Evolutionary conservation across 2,113 vertebrate genomes (phyloP).

Genomic region (Neotragus pygmaeus): DNA sequence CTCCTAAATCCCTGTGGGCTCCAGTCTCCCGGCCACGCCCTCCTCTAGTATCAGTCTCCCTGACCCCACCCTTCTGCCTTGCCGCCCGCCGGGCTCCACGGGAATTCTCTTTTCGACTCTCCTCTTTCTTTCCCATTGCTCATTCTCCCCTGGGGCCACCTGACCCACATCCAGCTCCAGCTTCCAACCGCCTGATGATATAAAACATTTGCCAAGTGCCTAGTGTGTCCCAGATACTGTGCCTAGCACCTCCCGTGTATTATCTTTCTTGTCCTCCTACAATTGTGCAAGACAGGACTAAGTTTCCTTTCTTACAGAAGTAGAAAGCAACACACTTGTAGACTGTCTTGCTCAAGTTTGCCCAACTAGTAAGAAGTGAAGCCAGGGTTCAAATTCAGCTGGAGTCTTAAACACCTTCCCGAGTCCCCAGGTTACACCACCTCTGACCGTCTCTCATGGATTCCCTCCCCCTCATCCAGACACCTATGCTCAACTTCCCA

Average conservation of each 20-base stretch:
- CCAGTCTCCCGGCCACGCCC: background rate
- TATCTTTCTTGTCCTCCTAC: background rate
- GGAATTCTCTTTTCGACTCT: background rate
- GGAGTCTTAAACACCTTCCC: background rate
- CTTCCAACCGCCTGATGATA: background rate
- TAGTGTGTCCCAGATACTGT: background rate
- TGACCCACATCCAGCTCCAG: background rate
- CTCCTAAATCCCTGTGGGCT: background rate
- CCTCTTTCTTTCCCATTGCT: background rate
- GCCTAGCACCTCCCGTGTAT: background rate
- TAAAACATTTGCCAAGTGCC: background rate
- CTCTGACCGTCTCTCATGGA: background rate
- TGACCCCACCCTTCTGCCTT: background rate
- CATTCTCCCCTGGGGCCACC: background rate
- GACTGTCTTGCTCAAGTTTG: background rate
- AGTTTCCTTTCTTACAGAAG: background rate
- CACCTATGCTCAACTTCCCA: background rate
- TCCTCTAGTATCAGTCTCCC: background rate
- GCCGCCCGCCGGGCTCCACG: background rate
- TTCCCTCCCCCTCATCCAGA: background rate
- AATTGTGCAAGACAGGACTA: background rate
- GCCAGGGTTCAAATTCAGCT: background rate
- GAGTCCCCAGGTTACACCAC: background rate
- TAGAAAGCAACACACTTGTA: background rate
- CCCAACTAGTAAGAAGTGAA: background rate